Evolutionary conservation across 2,113 vertebrate species (phyloP).

Genomic region (Indicator indicator): DNA sequence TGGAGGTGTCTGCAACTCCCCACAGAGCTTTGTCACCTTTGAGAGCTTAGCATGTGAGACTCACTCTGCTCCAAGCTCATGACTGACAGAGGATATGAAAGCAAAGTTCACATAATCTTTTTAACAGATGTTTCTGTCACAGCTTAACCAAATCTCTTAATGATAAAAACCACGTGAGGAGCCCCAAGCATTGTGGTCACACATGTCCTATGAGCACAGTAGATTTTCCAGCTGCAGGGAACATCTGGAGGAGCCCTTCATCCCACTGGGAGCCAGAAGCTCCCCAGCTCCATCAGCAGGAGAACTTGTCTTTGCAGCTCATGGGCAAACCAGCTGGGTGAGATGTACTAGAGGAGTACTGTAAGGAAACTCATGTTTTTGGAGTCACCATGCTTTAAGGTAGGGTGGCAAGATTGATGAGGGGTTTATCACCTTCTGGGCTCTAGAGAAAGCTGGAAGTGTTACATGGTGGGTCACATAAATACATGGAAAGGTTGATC

Average conservation of each 20-base stretch:
- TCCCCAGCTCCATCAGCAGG: neutral
- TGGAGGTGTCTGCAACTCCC: neutral
- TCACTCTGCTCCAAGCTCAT: fast-evolving
- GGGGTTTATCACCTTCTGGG: neutral
- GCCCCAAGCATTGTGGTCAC: fast-evolving
- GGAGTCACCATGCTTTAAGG: neutral
- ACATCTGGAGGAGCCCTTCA: neutral
- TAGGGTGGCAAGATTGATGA: neutral
- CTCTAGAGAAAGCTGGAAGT: neutral
- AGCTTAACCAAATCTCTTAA: neutral
- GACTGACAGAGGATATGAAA: neutral
- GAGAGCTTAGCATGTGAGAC: neutral
- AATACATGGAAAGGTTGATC: neutral
- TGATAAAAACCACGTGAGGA: neutral
- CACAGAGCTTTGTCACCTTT: neutral
- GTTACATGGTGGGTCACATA: neutral
- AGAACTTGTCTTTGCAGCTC: neutral
- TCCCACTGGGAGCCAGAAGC: neutral
- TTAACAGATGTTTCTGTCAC: neutral
- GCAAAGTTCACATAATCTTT: neutral
- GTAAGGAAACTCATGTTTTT: neutral
- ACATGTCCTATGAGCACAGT: neutral
- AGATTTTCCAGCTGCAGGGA: neutral
- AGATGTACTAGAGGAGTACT: neutral
- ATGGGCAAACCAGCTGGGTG: neutral